Base-by-base conservation (phyloP, 2,113 vertebrate genomes). In the Phaethornis superciliosus region DNA sequence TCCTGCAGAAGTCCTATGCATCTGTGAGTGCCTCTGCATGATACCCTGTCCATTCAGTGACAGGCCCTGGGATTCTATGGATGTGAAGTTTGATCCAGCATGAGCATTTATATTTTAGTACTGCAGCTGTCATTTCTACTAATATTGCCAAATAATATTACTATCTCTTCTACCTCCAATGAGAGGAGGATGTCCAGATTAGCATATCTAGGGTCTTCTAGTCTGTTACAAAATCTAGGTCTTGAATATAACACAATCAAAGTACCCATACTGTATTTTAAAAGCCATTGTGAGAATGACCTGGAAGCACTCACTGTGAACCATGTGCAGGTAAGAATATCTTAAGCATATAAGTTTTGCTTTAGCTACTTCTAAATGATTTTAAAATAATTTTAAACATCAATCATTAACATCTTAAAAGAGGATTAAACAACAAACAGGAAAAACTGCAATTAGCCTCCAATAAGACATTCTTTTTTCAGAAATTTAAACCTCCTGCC, bases 201-300 rank as follows among this genome's bases (percentile, higher is more conserved):
- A 74, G 59, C 11, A 7, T 49, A 69, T 3, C 12, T 58, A 59
- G 3, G 10, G 6, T 28, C 40, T 16, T 86, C 54, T 58, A 44
- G 26, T 54, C 75, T 76, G 9, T 65, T 62, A 77, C n/a, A 81
- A 88, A 64, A 79, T 22, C 23, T 19, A 68, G 21, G 49, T 47
- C 54, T 71, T 93, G 44, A 79, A 60, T 74, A 72, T 4, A 12
- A 58, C 16, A 70, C 27, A 69, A 19, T 27, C 52, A 22, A 81
- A 74, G 24, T n/a, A 68, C 19, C 40, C 0, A 0, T 26, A 56
- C 12, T 10, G 0, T 54, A 74, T 77, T 88, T 64, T 59, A 81
- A 85, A 90, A 83, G 56, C 7, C 8, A 32, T 35, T 62, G 19
- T 42, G 42, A 80, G 54, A 75, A 81, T 17, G 47, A 80, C 33